Evolutionary conservation across 2,888 invertebrate species (phyloP), one percentile per base, ranked within the genome.

Genomic region (Baccha elongata): DNA sequence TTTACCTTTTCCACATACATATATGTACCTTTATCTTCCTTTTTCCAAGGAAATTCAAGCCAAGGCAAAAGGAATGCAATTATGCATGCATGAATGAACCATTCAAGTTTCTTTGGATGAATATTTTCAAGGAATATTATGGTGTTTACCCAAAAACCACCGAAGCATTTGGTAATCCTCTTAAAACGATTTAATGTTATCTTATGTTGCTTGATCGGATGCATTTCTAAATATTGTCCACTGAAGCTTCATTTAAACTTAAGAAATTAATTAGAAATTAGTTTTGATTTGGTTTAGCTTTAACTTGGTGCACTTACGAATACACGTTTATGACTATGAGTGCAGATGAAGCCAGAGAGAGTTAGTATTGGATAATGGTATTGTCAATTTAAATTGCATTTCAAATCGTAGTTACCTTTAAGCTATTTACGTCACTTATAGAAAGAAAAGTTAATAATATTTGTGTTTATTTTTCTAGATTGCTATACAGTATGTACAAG

Each of bases 81-180:
- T 3, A 13, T 21, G 0, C 2, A 52, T 17, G 29, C 29, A 17
- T 52, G 17, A 2, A 29, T 52, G 7, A 32, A 53, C 32, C 8
- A 53, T 35, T 17, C 7, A 15, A 17, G 17, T 35, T 35, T 17
- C 32, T 53, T 53, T 53, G 52, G 19, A 19, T 52, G 8, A 19
- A 53, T 35, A 8, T 53, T 19, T 13, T 53, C n/a, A 6, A 2
- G 17, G n/a, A 32, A 32, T 53, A 32, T 53, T 19, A 35, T 53
- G 32, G n/a, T 52, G 50, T 29, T 52, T 52, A 52, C 53, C 21
- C 1, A 35, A 53, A 53, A 53, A 19, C 35, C 37, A 55, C 10
- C 23, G 21, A 40, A 55, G 55, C 37, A 55, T 40, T 40, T 55
- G 23, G 1, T 5, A 55, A 37, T 55, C 23, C 37, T 23, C 37